Conservation (phyloP, 1,140 invertebrate genomes). For the Aporrectodea caliginosa region DNA sequence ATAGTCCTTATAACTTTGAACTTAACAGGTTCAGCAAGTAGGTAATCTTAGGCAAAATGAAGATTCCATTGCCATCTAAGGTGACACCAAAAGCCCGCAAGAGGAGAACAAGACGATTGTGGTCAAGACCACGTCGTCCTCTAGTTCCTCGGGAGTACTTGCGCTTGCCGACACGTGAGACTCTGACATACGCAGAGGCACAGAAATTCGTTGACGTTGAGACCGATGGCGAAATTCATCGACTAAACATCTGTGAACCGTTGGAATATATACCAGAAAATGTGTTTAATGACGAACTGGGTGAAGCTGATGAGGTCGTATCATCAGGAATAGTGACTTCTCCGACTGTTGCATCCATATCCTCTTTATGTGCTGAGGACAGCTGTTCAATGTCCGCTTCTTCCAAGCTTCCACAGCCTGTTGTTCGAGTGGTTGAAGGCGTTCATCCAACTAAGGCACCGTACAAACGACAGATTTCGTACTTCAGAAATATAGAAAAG, state of each 20-base stretch:
- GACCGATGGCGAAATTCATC: conserved; percentile 65
- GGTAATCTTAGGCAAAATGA: no score
- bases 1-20: no score
- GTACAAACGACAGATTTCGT: conserved; percentile 68
- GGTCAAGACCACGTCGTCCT: no score
- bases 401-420: no score
- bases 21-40: no score
- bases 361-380: conserved; percentile 28
- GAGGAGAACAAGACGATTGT: no score
- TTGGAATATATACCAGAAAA: conserved; percentile 54
- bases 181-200: conserved; percentile 71
- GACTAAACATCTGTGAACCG: conserved; percentile 58
- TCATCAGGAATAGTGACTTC: conserved; percentile 45
- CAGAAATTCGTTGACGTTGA: conserved; percentile 81
- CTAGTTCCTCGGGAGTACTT: no score
- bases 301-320: conserved; percentile 50
- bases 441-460: no score
- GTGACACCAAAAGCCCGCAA: no score
- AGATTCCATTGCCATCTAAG: no score
- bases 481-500: conserved; percentile 85
- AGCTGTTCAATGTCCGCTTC: conserved; percentile 61
- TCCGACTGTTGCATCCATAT: neutral
- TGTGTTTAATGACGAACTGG: conserved; percentile 49
- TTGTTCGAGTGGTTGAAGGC: no score
- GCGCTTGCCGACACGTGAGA: conserved; percentile 45